Evolutionary conservation across 1,140 invertebrate genomes (phyloP).

Genomic region (Propsilocerus akamusi): DNA sequence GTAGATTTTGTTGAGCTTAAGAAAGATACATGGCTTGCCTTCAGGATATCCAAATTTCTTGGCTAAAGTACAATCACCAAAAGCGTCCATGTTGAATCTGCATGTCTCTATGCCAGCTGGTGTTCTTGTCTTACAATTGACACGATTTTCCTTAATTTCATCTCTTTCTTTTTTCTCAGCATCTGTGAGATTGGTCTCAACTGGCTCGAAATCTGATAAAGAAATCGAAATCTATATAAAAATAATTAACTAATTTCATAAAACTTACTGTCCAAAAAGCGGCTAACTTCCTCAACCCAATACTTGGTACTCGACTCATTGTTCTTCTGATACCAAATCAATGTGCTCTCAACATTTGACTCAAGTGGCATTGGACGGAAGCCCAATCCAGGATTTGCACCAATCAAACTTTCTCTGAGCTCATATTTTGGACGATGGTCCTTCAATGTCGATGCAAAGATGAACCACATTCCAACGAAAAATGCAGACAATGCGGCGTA

Average conservation of each 20-base stretch:
- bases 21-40: constrained; percentile 63
- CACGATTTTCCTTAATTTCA: constrained; percentile 11
- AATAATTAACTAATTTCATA: background rate
- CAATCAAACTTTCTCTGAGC: constrained; percentile 57
- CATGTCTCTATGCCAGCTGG: constrained; percentile 17
- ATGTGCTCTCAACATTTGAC: constrained; percentile 76
- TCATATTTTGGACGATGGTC: constrained; percentile 48
- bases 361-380: constrained; percentile 82
- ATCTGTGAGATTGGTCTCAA: background rate
- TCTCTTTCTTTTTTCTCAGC: background rate
- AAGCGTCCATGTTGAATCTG: constrained; percentile 12
- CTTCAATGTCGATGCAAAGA: constrained; percentile 35
- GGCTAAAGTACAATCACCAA: constrained; percentile 32
- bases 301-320: constrained; percentile 58
- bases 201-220: background rate
- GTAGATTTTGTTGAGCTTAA: constrained; percentile 76
- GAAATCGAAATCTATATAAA: background rate
- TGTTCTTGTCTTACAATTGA: constrained; percentile 17
- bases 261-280: constrained; percentile 45
- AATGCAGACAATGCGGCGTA: constrained; percentile 50
- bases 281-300: constrained; percentile 56
- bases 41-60: constrained; percentile 59
- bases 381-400: constrained; percentile 79
- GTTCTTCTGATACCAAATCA: constrained; percentile 78
- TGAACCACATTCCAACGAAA: constrained; percentile 44